phyloP scores from a whole-genome alignment of 1,140 invertebrate genomes.

The Danaus melanippus region DNA sequence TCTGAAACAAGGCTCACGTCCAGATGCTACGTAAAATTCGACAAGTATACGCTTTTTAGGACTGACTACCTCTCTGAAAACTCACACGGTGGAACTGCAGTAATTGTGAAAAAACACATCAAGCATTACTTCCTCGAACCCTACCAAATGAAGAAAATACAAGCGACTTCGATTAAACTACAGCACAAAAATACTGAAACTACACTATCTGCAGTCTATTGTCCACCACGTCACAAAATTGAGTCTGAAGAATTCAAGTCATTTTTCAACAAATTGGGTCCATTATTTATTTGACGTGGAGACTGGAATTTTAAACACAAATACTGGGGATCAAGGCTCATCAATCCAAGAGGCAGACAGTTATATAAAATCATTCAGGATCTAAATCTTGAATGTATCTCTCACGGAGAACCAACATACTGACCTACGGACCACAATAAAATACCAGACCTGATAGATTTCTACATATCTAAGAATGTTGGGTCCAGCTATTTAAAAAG shows the following conservation, averaged over 20 bases:
- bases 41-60: conserved; percentile 15
- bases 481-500: conserved; percentile 7
- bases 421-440: conserved; percentile 47
- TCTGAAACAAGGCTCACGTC: conserved; percentile 20
- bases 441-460: conserved; percentile 51
- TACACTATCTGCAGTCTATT: conserved; percentile 14
- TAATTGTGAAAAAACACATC: conserved; percentile 16
- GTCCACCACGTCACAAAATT: conserved; percentile 18
- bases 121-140: conserved; percentile 16
- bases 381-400: conserved; percentile 28
- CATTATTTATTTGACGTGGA: conserved; percentile 24
- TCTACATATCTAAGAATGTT: conserved; percentile 42
- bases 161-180: conserved; percentile 15
- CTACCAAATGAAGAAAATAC: conserved; percentile 11
- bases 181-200: not conserved
- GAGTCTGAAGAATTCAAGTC: conserved; percentile 4
- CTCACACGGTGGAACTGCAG: too few species aligned
- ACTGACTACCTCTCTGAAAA: too few species aligned
- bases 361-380: conserved; percentile 27
- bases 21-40: conserved; percentile 10
- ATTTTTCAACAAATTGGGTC: conserved; percentile 16
- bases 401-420: conserved; percentile 49
- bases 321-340: conserved; percentile 48
- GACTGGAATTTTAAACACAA: conserved; percentile 62
- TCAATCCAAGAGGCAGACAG: conserved; percentile 22